phyloP scores from a whole-genome alignment of 2,888 invertebrate genomes.

The Apamea anceps region DNA sequence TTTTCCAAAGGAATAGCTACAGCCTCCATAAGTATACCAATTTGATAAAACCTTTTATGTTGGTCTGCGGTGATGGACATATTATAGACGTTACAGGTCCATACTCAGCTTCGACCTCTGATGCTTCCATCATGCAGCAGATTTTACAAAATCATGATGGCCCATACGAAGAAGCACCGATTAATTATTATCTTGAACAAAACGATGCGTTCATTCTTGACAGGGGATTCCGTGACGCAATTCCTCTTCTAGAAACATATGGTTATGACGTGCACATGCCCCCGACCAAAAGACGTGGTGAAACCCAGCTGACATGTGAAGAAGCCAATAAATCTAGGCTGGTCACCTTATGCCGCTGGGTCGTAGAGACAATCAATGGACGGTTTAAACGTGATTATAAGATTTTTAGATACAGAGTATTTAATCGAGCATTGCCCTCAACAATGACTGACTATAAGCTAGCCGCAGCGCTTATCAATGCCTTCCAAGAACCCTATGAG shows the following conservation, averaged over 20 bases:
- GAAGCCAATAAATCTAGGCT: conserved; percentile 39
- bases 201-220: neutral
- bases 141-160: conserved; percentile 39
- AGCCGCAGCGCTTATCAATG: conserved; percentile 32
- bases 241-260: conserved; percentile 55
- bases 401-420: conserved; percentile 11
- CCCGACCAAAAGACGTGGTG: conserved; percentile 19
- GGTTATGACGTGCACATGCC: conserved; percentile 17
- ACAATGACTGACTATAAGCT: conserved; percentile 36
- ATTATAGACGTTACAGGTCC: conserved; percentile 52
- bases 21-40: conserved; percentile 44
- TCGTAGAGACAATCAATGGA: conserved; percentile 2
- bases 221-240: conserved; percentile 8
- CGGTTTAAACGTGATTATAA: conserved; percentile 5
- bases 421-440: conserved; percentile 14
- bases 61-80: conserved; percentile 43
- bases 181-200: conserved; percentile 43
- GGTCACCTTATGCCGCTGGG: conserved; percentile 33
- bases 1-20: conserved; percentile 56
- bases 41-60: conserved; percentile 11
- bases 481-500: conserved; percentile 24
- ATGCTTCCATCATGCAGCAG: conserved; percentile 46
- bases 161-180: conserved; percentile 10
- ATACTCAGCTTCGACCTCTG: conserved; percentile 43
- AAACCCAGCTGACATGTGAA: conserved; percentile 35